Base-by-base conservation (phyloP, 2,113 vertebrate genomes). In the Prolemur simus region DNA sequence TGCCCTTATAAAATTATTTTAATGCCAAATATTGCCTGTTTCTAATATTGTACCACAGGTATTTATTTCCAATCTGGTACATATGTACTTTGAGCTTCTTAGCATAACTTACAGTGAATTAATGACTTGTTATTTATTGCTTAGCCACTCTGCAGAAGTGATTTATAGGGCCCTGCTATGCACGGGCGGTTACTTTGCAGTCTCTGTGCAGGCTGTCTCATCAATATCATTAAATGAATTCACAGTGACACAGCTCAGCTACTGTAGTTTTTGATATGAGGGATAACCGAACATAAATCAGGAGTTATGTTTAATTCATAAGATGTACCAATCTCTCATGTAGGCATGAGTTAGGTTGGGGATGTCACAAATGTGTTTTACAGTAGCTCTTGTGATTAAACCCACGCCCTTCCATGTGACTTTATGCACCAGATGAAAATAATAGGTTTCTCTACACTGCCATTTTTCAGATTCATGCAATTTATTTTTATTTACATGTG, bases 301-400 rank as follows among this genome's bases (percentile, higher is more conserved):
- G 97, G 91, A 97, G 98, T 97, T 96, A 98, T 99, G 98, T 99
- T 99, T 99, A 98, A 99, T 99, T 98, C 98, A 99, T 99, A 97
- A 98, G 98, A 97, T 97, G 97, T 97, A 96, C 97, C 98, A 98
- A 66, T 98, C 97, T 98, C 98, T 98, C 98, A 88, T 97, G 98
- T 98, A 98, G 95, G 97, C 95, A 37, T 98, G 97, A 97, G 97
- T 96, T 98, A 97, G 96, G 97, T 97, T 98, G 97, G 97, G 89
- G 91, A 90, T 98, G 98, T 98, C 98, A 98, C 97, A 98, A 96
- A 98, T 97, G 96, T 98, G 93, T 97, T 99, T 99, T 98, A 98
- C 98, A 98, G 97, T 97, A 96, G 97, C 97, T 98, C 97, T 98
- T 98, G 89, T 98, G 98, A 98, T 98, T 98, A 97, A 98, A 98